Percentiles rank a stretch among this genome's conserved stretches.
Conservation (phyloP, 2,888 invertebrate species). For the Minunthozetes semirufus region DNA sequence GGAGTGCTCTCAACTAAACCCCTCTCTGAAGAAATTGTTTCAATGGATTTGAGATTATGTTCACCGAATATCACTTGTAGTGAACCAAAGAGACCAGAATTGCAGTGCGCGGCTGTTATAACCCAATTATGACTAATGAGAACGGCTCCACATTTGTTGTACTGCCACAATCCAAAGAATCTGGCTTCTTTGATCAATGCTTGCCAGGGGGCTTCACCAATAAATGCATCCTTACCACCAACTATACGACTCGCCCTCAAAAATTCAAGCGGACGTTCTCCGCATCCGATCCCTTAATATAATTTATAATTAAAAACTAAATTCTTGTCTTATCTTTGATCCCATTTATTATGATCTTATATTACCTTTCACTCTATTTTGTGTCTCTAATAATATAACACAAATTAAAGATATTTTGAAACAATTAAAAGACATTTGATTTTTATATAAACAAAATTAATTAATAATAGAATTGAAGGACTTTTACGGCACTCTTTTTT, state of each 20-base stretch:
- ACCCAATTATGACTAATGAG: conserved; percentile 78
- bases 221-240: conserved; percentile 24
- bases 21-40: conserved; percentile 45
- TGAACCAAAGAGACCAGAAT: conserved; percentile 81
- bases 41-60: conserved; percentile 64
- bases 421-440: too few relatives aligned
- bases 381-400: not conserved
- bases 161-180: conserved; percentile 83
- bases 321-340: not conserved
- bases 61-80: conserved; percentile 84
- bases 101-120: conserved; percentile 86
- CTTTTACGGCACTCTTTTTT: too few relatives aligned
- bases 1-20: not conserved
- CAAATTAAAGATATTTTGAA: not conserved
- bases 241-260: conserved; percentile 28
- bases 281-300: not conserved
- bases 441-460: not conserved
- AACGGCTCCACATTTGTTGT: conserved; percentile 89
- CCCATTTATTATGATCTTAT: not conserved
- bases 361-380: not conserved
- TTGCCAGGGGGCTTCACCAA: conserved; percentile 35
- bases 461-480: not conserved
- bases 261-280: not conserved
- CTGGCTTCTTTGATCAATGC: conserved; percentile 82
- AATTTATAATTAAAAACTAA: not conserved